Conservation (phyloP, 2,888 invertebrate species). For the Acleris literana region DNA sequence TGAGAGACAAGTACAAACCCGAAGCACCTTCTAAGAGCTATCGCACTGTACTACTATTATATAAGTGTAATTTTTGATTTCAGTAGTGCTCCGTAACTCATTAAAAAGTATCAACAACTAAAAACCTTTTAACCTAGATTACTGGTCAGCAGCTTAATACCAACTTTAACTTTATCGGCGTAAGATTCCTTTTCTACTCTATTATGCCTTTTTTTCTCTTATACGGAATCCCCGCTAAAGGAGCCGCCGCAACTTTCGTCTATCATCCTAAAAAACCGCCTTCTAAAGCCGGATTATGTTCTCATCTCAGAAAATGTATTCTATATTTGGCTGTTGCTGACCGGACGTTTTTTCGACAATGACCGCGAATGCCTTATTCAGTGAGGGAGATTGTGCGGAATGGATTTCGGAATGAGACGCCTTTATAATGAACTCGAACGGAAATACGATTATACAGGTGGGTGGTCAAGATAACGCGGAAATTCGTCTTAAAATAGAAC, state of each 20-base stretch:
- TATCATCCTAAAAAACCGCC: slow-evolving; percentile 47
- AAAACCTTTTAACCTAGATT: too few relatives aligned
- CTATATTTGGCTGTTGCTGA: slow-evolving; percentile 73
- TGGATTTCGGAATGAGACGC: slow-evolving; percentile 45
- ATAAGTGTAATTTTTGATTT: too few relatives aligned
- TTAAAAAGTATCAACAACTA: too few relatives aligned
- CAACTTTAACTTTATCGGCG: too few relatives aligned
- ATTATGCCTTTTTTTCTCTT: neutral
- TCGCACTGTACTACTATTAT: too few relatives aligned
- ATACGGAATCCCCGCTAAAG: neutral
- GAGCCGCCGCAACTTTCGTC: slow-evolving; percentile 33
- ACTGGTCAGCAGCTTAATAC: too few relatives aligned
- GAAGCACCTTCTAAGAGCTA: too few relatives aligned
- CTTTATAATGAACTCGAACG: slow-evolving; percentile 56
- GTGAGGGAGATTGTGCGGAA: slow-evolving; percentile 57
- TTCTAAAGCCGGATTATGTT: slow-evolving; percentile 72
- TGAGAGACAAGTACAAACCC: too few relatives aligned
- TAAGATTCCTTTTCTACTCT: too few relatives aligned
- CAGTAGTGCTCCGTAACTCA: too few relatives aligned
- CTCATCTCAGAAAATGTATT: slow-evolving; percentile 72
- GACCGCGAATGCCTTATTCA: slow-evolving; percentile 58
- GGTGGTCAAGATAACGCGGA: slow-evolving; percentile 39
- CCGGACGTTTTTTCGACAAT: slow-evolving; percentile 71
- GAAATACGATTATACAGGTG: slow-evolving; percentile 54
- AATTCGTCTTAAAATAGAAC: slow-evolving; percentile 28